Evolutionary conservation across 37 sponge, comb jelly and placozoan genomes (phyloP).

Genomic region (Spongilla lacustris): DNA sequence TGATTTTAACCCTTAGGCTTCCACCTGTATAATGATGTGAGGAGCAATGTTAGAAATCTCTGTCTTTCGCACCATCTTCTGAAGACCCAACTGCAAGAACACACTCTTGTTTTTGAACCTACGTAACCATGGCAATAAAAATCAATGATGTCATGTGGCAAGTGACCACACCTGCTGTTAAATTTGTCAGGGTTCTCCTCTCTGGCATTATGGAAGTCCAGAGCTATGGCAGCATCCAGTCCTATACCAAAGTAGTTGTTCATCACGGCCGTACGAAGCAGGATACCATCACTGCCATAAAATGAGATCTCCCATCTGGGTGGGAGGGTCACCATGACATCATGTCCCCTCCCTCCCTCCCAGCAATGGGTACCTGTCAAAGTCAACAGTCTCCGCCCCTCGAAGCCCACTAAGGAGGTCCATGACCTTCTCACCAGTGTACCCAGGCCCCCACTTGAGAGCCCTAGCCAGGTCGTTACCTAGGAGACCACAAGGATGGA

Average conservation of each 20-base stretch:
- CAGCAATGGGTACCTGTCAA: neutral
- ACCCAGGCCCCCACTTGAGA: conserved; percentile 92
- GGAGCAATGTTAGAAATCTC: conserved; percentile 28
- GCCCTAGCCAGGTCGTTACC: conserved; percentile 94
- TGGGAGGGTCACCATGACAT: neutral
- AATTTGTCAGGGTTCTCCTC: conserved; percentile 93
- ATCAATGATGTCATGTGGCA: neutral
- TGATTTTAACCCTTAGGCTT: neutral
- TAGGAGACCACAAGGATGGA: neutral
- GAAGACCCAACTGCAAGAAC: conserved; percentile 76
- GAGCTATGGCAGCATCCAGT: conserved; percentile 86
- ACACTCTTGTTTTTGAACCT: conserved; percentile 85
- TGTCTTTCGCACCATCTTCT: conserved; percentile 72
- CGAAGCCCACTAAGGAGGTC: conserved; percentile 38
- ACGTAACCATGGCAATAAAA: neutral
- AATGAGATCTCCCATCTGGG: conserved; percentile 32
- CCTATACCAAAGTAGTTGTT: conserved; percentile 95
- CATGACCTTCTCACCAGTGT: conserved; percentile 85
- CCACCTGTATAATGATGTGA: conserved; percentile 31
- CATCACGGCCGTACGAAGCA: conserved; percentile 54
- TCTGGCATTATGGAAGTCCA: conserved; percentile 79
- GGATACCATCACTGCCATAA: neutral
- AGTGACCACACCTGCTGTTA: conserved; percentile 70
- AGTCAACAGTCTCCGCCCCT: neutral
- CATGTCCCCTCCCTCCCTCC: neutral